Evolutionary conservation across 1,140 invertebrate genomes (phyloP), one percentile per base, ranked within the genome.

Genomic region (Drosophila pectinifera): DNA sequence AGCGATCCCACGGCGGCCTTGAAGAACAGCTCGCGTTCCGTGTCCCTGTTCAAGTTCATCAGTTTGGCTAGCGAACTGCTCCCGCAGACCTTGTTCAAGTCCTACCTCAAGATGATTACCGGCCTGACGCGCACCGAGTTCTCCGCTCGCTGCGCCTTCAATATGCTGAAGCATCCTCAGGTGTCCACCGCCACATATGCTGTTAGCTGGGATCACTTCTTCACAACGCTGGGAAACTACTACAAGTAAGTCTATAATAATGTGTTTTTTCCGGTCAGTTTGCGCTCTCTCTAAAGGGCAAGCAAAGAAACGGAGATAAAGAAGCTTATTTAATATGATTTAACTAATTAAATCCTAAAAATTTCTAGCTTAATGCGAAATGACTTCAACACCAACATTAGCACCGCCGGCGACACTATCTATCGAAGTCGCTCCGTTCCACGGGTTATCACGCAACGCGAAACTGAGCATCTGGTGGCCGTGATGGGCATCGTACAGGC

Each of bases 31-130:
- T 94, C 95, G 0, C 93, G 95, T 31, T 94, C 97, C 82, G 95
- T 97, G 16, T 95, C 96, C 0, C 93, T 99, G 8, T 97, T 96
- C 92, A 99, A 98, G 93, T 98, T 99, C 92, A 95, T 99, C 4
- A 94, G 97, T 5, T 93, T 97, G 55, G 96, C 97, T 39, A 96
- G 97, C 46, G 97, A 98, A 91, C 93, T 97, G 89, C 92, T 98
- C 34, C 96, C 97, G n/a, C 94, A 96, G 13, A 95, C 96, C 3
- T 92, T 99, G 28, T 98, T 98, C 92, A 95, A 97, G 8, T 95
- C 97, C 0, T 98, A 98, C 92, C 93, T 98, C 45, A 95, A 95
- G 65, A 97, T 99, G 95, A 94, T 99, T 59, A 95, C 95, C 0
- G 96, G 97, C 8, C 93, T 99, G 24, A 95, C 97, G 0, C 95